Evolutionary conservation across 2,113 vertebrate species (phyloP).

Genomic region (Albula glossodonta): DNA sequence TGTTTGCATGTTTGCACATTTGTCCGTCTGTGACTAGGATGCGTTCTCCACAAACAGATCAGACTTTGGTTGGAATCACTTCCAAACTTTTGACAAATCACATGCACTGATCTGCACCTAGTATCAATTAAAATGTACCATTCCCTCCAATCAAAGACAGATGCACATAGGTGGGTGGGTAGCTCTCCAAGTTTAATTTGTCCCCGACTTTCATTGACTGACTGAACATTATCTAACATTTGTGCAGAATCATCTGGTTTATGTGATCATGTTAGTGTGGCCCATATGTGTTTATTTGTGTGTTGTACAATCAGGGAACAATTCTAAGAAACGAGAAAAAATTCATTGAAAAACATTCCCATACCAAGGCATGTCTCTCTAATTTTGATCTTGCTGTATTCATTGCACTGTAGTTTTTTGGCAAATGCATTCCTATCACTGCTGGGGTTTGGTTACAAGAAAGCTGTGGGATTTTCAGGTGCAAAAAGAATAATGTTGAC

Average conservation of each 20-base stretch:
- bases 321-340: conserved; percentile 26
- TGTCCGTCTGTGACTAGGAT: not conserved
- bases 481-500: not conserved
- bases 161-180: not conserved
- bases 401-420: not conserved
- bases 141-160: not conserved
- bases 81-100: not conserved
- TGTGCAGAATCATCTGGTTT: conserved; percentile 22
- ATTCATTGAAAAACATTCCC: conserved; percentile 13
- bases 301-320: conserved; percentile 13
- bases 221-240: conserved; percentile 19
- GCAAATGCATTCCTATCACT: not conserved
- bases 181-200: not conserved
- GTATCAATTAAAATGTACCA: not conserved
- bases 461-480: no score
- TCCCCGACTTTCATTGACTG: not conserved
- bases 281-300: conserved; percentile 29
- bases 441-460: not conserved
- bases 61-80: not conserved
- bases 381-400: conserved; percentile 16
- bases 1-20: not conserved
- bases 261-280: not conserved
- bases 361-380: not conserved
- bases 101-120: not conserved
- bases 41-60: not conserved